phyloP scores from a whole-genome alignment of 2,888 invertebrate genomes.

The Drosophila mimica region DNA sequence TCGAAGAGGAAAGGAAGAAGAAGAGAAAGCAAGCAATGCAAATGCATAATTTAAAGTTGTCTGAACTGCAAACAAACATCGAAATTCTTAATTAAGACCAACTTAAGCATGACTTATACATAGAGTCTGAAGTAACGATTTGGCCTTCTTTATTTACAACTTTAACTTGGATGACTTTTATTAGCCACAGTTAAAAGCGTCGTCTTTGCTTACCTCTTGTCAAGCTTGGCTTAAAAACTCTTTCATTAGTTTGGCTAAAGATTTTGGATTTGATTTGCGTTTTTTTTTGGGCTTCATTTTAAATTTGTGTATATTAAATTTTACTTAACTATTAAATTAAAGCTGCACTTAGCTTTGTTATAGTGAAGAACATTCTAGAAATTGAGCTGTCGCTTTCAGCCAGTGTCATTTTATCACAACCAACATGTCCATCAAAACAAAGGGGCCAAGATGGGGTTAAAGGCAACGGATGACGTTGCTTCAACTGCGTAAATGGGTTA shows the following conservation, averaged over 20 bases:
- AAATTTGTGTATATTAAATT: too few relatives aligned
- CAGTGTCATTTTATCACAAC: constrained; percentile 44
- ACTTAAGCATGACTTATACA: not conserved
- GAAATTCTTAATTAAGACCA: not conserved
- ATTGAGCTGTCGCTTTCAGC: constrained; percentile 34
- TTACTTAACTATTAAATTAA: not conserved
- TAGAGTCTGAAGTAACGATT: too few relatives aligned
- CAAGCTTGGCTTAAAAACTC: too few relatives aligned
- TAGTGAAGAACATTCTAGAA: constrained; percentile 1
- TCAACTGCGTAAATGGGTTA: constrained; percentile 70
- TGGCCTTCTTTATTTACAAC: too few relatives aligned
- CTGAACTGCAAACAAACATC: constrained; percentile 1
- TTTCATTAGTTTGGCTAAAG: too few relatives aligned
- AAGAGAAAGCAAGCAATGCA: constrained; percentile 10
- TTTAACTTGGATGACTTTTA: too few relatives aligned
- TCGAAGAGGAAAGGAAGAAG: constrained; percentile 6
- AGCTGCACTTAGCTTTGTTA: not conserved
- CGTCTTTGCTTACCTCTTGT: too few relatives aligned
- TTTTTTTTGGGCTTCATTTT: too few relatives aligned
- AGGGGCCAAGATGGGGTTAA: constrained; percentile 23
- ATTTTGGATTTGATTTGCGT: too few relatives aligned
- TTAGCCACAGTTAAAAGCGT: too few relatives aligned
- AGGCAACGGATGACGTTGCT: constrained; percentile 38
- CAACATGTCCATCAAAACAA: constrained; percentile 39
- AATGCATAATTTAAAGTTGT: constrained; percentile 35